Evolutionary conservation across 2,113 vertebrate genomes (phyloP).

Genomic region (Pimephales promelas): DNA sequence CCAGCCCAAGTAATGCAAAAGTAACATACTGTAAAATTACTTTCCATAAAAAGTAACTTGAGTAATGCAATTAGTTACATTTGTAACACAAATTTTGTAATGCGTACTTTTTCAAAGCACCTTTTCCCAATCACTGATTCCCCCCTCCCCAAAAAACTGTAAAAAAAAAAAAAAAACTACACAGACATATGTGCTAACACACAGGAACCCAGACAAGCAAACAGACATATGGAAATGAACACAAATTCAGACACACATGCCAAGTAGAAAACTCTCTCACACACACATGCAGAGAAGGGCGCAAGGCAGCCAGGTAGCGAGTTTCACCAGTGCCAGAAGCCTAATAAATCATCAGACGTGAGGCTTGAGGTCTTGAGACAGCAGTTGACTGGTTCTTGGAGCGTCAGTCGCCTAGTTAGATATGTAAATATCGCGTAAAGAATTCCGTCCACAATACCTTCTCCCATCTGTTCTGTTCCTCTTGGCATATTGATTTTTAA

Average conservation of each 20-base stretch:
- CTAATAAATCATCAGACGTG: slow-evolving; percentile 53
- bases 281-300: slow-evolving; percentile 1
- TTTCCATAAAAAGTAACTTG: too few relatives aligned
- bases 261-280: slow-evolving; percentile 10
- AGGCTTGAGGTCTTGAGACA: slow-evolving; percentile 35
- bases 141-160: too few relatives aligned
- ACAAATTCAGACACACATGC: slow-evolving; percentile 28
- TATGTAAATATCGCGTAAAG: slow-evolving; percentile 54
- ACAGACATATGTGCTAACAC: background rate
- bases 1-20: too few relatives aligned
- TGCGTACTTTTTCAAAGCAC: too few relatives aligned
- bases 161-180: background rate
- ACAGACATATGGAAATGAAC: slow-evolving; percentile 37
- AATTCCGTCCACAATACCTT: slow-evolving; percentile 52
- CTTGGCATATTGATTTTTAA: slow-evolving; percentile 55
- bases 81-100: too few relatives aligned
- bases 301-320: slow-evolving; percentile 39
- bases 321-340: slow-evolving; percentile 22
- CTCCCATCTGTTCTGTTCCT: slow-evolving; percentile 57
- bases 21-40: too few relatives aligned
- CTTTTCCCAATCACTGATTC: too few relatives aligned
- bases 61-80: too few relatives aligned
- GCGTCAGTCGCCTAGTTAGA: slow-evolving; percentile 45
- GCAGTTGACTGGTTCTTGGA: slow-evolving; percentile 49
- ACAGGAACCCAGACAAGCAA: slow-evolving; percentile 31